These are phyloP conservation scores for Pagrus major DNA, from an alignment of 2,113 vertebrate species.

Conservation along the genomic window DNA sequence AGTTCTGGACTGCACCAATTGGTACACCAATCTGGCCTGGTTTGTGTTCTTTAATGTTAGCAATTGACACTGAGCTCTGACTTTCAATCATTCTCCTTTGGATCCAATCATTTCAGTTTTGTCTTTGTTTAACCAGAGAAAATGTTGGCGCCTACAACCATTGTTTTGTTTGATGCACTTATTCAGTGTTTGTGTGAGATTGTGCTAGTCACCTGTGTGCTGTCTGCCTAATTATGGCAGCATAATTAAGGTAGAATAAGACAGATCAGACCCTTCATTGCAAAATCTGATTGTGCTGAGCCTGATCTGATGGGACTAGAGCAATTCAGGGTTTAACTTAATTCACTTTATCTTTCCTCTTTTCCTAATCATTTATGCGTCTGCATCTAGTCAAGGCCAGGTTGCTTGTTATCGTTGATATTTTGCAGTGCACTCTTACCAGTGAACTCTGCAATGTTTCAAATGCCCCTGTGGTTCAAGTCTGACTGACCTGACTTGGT, in stretches of 20 bases:
- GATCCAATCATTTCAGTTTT: background rate
- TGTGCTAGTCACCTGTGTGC: background rate
- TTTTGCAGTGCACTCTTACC: background rate
- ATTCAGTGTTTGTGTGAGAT: background rate
- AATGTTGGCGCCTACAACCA: background rate
- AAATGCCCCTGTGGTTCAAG: background rate
- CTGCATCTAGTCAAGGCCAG: slow-evolving; percentile 17
- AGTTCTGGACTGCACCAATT: background rate
- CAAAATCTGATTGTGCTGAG: too few relatives aligned
- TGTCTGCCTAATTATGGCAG: too few relatives aligned
- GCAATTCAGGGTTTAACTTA: background rate
- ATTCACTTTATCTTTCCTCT: background rate
- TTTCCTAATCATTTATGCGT: background rate
- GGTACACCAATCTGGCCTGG: too few relatives aligned
- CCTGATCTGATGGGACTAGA: background rate
- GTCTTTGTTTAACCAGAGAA: background rate
- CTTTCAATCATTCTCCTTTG: too few relatives aligned
- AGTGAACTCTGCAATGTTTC: slow-evolving; percentile 22
- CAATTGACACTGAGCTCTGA: too few relatives aligned
- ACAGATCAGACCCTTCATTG: background rate
- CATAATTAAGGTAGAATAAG: background rate
- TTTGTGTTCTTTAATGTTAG: too few relatives aligned
- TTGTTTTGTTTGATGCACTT: background rate
- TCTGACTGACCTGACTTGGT: slow-evolving; percentile 16
- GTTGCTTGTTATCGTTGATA: slow-evolving; percentile 28